Base-by-base conservation (phyloP, 2,113 vertebrate genomes). In the Scortum barcoo region DNA sequence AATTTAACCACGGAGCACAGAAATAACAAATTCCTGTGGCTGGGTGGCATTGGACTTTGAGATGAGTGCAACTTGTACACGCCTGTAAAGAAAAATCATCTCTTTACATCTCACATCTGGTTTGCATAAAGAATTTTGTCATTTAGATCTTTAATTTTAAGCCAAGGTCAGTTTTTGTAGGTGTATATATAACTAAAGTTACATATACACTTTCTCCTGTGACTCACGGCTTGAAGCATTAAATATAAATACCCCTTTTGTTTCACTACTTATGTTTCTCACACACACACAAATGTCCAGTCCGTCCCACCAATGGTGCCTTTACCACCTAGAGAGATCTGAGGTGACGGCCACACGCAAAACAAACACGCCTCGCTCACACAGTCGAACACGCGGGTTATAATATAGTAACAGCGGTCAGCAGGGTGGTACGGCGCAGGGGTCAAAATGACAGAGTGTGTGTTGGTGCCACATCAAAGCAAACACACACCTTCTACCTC, bases 381-480 rank as follows among this genome's bases (percentile, higher is more conserved):
- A 60, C 68, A 66, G 50, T 66, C 44, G 84, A 67, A 61, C 19
- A 65, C 72, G 63, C 69, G 61, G 46, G 66, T 57, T 81, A 76
- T 73, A 87, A 87, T 81, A 86, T 61, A 66, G 91, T 38, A 72
- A n/a, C 61, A 36, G 84, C 17, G 84, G 91, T 78, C 84, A 86
- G 79, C 82, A 72, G 80, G 82, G 86, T 20, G 86, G 88, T 63
- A 56, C 26, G 51, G 76, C 1, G 30, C 85, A 86, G 73, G 85
- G 90, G 88, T 87, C 90, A 81, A 91, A 94, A 94, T 94, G 91
- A 93, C 80, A 93, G 93, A 85, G 86, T 86, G 81, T 51, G 65
- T 72, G 72, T 67, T 54, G 74, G 71, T 50, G 68, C 89, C 93
- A 94, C 94, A 92, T 93, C 78, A 94, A 92, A 92, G 90, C 79